Conservation (phyloP, 2,113 vertebrate species). For the Corythoichthys intestinalis region DNA sequence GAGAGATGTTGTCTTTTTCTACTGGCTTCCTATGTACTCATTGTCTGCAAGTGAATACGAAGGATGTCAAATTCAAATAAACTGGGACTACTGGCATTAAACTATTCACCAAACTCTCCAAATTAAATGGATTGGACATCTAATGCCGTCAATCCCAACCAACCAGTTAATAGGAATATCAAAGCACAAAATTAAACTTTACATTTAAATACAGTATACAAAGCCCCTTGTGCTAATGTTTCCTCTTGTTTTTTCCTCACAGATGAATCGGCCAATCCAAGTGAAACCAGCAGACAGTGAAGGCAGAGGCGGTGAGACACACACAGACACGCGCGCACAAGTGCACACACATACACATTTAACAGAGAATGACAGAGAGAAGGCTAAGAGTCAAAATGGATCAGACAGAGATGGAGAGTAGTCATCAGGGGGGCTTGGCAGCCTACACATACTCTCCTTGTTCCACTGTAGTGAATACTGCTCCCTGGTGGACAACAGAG, state of each 20-base stretch:
- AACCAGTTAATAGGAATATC: no score
- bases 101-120: no score
- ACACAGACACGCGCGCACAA: conserved; percentile 7
- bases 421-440: conserved; percentile 22
- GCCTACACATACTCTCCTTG: conserved; percentile 2
- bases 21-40: not conserved
- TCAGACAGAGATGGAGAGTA: conserved; percentile 25
- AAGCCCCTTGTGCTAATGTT: conserved; percentile 25
- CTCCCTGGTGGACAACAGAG: conserved; percentile 49
- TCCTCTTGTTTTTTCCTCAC: conserved; percentile 30
- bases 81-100: no score
- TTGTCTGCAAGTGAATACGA: no score
- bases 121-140: no score
- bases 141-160: no score
- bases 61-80: no score
- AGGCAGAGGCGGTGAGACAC: conserved; percentile 73
- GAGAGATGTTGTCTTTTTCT: not conserved
- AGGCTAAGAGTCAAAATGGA: conserved; percentile 20
- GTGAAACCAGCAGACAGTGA: conserved; percentile 78
- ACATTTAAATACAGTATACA: not conserved
- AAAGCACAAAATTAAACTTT: not conserved
- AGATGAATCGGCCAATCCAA: conserved; percentile 79
- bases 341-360: conserved; percentile 10
- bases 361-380: conserved; percentile 13
- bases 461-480: conserved; percentile 42